phyloP scores from a whole-genome alignment of 2,888 invertebrate species.

The Tetranychus truncatus region DNA sequence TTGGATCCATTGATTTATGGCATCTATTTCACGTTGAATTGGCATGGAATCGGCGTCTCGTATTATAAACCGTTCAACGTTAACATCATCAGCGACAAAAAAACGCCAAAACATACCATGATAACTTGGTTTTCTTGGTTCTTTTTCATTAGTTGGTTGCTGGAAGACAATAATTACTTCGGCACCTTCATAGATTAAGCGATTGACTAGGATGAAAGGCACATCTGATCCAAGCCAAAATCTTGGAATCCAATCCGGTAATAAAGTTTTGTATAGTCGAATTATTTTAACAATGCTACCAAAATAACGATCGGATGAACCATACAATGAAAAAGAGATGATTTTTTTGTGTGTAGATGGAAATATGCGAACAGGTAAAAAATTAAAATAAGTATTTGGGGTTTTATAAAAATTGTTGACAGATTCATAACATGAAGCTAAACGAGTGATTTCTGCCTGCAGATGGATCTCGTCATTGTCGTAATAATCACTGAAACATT shows the following conservation, averaged over 20 bases:
- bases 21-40: neutral
- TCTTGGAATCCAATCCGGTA: neutral
- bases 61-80: neutral
- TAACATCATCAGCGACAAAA: constrained; percentile 6
- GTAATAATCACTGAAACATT: neutral
- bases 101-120: constrained; percentile 11
- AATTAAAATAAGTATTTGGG: neutral
- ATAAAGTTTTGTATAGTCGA: neutral
- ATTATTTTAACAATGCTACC: neutral
- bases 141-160: neutral
- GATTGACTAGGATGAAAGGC: neutral
- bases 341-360: neutral
- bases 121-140: neutral
- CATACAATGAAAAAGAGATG: neutral
- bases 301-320: neutral
- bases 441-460: neutral
- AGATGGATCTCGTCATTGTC: neutral
- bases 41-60: constrained; percentile 2
- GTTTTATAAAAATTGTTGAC: neutral
- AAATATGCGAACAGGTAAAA: neutral
- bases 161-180: neutral
- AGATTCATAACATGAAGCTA: neutral
- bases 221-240: neutral
- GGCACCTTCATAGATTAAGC: neutral
- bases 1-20: neutral